Percentiles rank a stretch among this genome's conserved stretches.
Conservation (phyloP, 2,113 vertebrate genomes). For the Morone saxatilis region DNA sequence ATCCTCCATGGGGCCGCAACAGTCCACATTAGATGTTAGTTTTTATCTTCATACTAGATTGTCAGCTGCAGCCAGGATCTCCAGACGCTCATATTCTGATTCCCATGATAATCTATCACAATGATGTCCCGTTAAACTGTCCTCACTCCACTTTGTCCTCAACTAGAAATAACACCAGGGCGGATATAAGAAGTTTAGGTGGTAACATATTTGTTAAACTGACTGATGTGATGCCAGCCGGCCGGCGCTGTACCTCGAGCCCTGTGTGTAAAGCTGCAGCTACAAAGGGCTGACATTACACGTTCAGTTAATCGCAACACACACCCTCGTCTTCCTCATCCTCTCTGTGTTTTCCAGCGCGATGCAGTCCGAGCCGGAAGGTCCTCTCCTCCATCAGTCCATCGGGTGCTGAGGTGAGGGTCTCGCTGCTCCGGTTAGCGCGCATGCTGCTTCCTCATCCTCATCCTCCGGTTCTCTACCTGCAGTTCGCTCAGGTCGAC, state of each 20-base stretch:
- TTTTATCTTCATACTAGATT: neutral
- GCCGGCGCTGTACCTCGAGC: neutral
- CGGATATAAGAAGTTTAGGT: neutral
- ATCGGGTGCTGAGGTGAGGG: neutral
- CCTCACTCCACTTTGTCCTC: neutral
- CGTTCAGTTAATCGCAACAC: neutral
- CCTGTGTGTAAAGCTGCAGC: neutral
- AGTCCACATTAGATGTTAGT: neutral
- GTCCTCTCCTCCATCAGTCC: neutral
- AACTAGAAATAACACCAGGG: neutral
- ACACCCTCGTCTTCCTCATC: neutral
- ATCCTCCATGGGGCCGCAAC: neutral
- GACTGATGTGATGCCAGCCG: constrained; percentile 5
- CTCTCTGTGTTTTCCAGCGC: neutral
- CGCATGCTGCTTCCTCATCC: constrained; percentile 87
- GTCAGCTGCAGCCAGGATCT: no score
- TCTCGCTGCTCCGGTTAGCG: no score
- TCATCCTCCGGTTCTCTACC: constrained; percentile 86
- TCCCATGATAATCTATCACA: neutral
- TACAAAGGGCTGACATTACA: neutral
- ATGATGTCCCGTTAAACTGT: neutral
- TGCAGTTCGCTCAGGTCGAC: constrained; percentile 90
- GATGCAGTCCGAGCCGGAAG: no score
- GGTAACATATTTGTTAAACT: neutral
- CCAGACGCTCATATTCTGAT: neutral